Conservation (phyloP, 2,797 vertebrate species). For the Ceyx erithaca region DNA sequence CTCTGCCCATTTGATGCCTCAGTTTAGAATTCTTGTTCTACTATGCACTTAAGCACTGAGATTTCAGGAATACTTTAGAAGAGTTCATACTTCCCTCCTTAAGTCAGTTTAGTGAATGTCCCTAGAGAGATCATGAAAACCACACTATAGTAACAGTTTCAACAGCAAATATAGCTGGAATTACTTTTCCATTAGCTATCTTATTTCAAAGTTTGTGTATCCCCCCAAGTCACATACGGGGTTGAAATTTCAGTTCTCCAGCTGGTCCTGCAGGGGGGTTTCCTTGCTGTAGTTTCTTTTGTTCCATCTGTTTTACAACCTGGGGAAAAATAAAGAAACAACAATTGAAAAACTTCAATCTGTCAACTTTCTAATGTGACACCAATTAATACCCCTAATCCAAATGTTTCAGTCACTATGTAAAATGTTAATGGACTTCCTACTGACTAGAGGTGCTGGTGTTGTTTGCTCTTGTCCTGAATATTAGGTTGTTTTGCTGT, state of each 20-base stretch:
- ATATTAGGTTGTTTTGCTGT: not conserved
- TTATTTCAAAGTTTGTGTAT: not conserved
- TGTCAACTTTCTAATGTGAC: not conserved
- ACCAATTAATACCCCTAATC: not conserved
- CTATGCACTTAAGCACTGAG: not conserved
- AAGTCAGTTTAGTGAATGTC: not conserved
- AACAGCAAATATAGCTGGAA: not conserved
- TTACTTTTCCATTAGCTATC: not conserved
- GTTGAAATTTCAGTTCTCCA: constrained; percentile 80
- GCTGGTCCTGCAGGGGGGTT: constrained; percentile 81
- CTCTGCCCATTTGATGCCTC: not conserved
- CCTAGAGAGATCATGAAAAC: not conserved
- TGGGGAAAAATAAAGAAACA: constrained; percentile 53
- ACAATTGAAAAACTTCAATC: not conserved
- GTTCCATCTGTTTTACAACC: constrained; percentile 95
- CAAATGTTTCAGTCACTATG: not conserved
- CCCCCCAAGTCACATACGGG: constrained; percentile 71
- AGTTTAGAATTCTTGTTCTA: not conserved
- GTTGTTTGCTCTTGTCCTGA: not conserved
- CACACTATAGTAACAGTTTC: not conserved
- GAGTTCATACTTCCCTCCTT: not conserved
- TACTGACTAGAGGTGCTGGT: not conserved
- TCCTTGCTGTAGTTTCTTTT: constrained; percentile 87
- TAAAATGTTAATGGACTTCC: not conserved
- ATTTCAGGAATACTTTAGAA: not conserved